A percentile compares a stretch with the other conserved stretches of the same genome.
Evolutionary conservation across 2,888 invertebrate species (phyloP).

Genomic region (Hipparchia sbordonii): DNA sequence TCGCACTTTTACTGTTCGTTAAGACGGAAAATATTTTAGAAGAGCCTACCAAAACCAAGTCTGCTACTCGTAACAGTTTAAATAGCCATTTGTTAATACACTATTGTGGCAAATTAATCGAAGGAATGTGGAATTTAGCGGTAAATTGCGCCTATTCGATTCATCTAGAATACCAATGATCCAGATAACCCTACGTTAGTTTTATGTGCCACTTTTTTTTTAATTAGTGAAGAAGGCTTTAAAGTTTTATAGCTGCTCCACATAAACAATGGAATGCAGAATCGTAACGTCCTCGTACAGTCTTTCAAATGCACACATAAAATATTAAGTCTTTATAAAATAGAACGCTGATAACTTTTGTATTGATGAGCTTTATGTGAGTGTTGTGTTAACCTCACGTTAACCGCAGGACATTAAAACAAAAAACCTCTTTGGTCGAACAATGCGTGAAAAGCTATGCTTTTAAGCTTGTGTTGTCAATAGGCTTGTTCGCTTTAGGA

Average conservation of each 20-base stretch:
- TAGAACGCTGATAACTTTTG: conserved; percentile 16
- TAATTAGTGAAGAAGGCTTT: not conserved
- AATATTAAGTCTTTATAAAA: conserved; percentile 20
- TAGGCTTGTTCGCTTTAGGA: too few relatives aligned
- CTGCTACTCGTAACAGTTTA: too few relatives aligned
- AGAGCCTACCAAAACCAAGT: too few relatives aligned
- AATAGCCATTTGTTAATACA: too few relatives aligned
- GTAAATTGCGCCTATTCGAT: not conserved
- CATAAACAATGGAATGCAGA: conserved; percentile 15
- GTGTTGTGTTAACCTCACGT: conserved; percentile 31
- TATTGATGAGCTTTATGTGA: conserved; percentile 13
- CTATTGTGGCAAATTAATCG: too few relatives aligned
- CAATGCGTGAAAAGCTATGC: conserved; percentile 31
- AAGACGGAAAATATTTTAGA: too few relatives aligned
- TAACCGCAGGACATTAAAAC: conserved; percentile 37
- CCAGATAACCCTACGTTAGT: not conserved
- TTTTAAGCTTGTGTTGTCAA: conserved; percentile 8
- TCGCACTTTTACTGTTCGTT: too few relatives aligned
- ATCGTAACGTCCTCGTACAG: not conserved
- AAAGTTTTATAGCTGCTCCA: not conserved
- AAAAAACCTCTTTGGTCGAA: conserved; percentile 37
- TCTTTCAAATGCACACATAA: not conserved
- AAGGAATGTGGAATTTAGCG: not conserved
- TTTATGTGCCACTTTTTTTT: not conserved
- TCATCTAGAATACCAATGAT: not conserved